phyloP scores from a whole-genome alignment of 2,797 vertebrate genomes.

The Phoeniculus purpureus region DNA sequence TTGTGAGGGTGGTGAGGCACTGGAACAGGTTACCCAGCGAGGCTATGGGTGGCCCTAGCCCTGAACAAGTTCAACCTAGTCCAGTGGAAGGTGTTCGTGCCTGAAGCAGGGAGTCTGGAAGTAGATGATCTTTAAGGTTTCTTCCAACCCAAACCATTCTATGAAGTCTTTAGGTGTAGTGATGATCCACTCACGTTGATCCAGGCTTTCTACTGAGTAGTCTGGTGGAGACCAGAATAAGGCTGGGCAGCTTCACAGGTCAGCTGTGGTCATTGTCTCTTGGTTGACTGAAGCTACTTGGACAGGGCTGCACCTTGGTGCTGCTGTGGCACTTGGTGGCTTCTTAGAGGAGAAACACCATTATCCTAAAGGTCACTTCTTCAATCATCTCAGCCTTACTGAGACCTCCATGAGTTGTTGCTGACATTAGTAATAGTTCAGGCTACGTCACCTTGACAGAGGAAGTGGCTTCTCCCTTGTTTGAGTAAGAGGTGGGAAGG shows the following conservation, averaged over 20 bases:
- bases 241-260: neutral
- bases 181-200: neutral
- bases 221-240: neutral
- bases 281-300: neutral
- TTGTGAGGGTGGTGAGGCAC: neutral
- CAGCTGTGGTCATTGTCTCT: neutral
- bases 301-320: accelerated
- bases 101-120: neutral
- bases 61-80: neutral
- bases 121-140: neutral
- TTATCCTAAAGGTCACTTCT: neutral
- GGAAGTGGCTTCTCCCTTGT: neutral
- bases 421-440: neutral
- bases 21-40: neutral
- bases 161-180: neutral
- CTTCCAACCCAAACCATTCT: neutral
- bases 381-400: accelerated
- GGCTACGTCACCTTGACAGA: neutral
- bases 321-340: neutral
- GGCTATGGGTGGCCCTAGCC: neutral
- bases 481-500: neutral
- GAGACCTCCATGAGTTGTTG: accelerated
- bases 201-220: neutral
- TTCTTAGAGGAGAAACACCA: neutral
- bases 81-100: neutral